Evolutionary conservation across 2,113 vertebrate genomes (phyloP), one percentile per base, ranked within the genome.

Genomic region (Epinephelus cyanopodus): DNA sequence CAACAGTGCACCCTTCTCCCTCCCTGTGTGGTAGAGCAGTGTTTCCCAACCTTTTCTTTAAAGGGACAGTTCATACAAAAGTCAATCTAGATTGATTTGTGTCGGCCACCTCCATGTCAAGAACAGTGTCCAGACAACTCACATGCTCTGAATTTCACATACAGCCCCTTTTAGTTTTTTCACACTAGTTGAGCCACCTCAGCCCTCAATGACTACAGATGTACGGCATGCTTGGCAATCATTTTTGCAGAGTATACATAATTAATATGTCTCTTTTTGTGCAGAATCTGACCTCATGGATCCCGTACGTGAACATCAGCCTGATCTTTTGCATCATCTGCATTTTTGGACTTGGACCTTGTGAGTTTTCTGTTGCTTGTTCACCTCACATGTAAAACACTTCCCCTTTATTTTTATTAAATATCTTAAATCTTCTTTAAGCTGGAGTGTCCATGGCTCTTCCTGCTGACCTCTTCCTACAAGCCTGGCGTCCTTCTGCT

Each of bases 381-480:
- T n/a, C 2, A 56, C 8, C 27, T 23, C 50, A 60, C 0, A 52
- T 10, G 1, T 19, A 7, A 64, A 79, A 60, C 2, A 18, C 17
- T 63, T 33, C 14, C 19, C 42, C 9, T 45, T 45, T 45, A 45
- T 45, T 27, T 19, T 27, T 27, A 23, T 13, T 1, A 18, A 21
- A 23, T 1, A 18, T 52, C 39, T 79, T 27, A 50, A n/a, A 64
- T 75, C 13, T 47, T 37, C 19, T 78, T 91, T 18, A 80, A 97
- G 96, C 92, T 77, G 95, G 89, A 69, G 95, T 95, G 21, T 82
- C 90, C 14, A 95, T 95, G 75, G 82, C 93, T 48, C 94, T 97
- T 15, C 85, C 91, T 50, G 95, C 95, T 3, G 96, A 96, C 86
- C 93, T 97, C 63, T 97, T 97, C 91, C 92, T 96, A 57, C 96